These are phyloP conservation scores for Eretmochelys imbricata DNA, from an alignment of 2,113 vertebrate genomes.

Conservation along the genomic window DNA sequence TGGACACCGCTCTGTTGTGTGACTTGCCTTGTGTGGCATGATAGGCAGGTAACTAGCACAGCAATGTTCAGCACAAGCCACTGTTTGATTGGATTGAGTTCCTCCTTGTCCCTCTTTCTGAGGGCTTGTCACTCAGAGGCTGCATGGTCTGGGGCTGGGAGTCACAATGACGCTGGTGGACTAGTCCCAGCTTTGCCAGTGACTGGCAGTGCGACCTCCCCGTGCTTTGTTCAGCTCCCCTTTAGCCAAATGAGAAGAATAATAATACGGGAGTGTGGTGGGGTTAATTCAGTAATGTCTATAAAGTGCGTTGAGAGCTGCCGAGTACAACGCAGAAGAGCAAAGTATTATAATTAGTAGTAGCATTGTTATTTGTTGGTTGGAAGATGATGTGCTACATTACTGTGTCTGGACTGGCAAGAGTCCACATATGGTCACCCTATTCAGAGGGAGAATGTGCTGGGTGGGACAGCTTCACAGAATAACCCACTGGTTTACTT, in stretches of 20 bases:
- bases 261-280: not conserved
- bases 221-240: not conserved
- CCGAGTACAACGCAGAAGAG: not conserved
- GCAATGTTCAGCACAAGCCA: not conserved
- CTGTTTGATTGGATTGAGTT: not conserved
- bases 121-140: not conserved
- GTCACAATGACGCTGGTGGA: not conserved
- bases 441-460: not conserved
- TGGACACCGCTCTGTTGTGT: not conserved
- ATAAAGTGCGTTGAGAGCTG: constrained; percentile 4
- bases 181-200: not conserved
- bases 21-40: not conserved
- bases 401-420: not conserved
- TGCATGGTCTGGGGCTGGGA: not conserved
- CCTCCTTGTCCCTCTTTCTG: not conserved
- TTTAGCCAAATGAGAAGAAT: rapidly evolving
- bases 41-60: not conserved
- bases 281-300: not conserved
- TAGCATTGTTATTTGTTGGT: not conserved
- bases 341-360: not conserved
- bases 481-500: not conserved
- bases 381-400: not conserved
- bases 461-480: not conserved
- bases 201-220: not conserved
- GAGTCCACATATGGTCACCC: not conserved